Base-by-base conservation (phyloP, 2,888 invertebrate genomes). In the Drosophila melanocephala region DNA sequence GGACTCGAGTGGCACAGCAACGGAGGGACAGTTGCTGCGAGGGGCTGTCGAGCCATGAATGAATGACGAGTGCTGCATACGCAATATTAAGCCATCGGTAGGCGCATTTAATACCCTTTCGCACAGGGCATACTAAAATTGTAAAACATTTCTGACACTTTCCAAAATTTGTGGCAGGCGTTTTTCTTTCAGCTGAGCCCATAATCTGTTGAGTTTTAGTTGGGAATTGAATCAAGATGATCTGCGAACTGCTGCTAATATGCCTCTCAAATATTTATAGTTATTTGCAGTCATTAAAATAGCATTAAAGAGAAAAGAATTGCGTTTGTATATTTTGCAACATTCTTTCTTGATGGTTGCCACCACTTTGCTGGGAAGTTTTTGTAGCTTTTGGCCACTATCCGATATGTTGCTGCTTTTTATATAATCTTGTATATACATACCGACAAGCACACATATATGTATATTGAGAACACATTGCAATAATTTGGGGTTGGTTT, bases 41-140 rank as follows among this genome's bases (percentile, higher is more conserved):
- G 44, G 53, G 61, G 62, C 55, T 62, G 69, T 64, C 77, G 74
- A 65, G 84, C 75, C 67, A 76, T 88, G 87, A 87, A 86, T 87
- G 85, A 85, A 83, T 83, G 83, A 79, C 84, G 71, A 80, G 75
- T 77, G 66, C 53, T 79, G 89, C 85, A 85, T 75, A 85, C 85
- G 79, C 83, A 87, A 85, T 87, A 87, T 85, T 83, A 81, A 87
- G 83, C 77, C 87, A 89, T 89, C 72, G 85, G 60, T 55, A 58
- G 59, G 60, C 58, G 44, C 76, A 65, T 63, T 64, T 47, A 28
- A 19, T 60, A 14, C 44, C 51, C 33, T 55, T 32, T 5, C 12
- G 5, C 30, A 1, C 0, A 19, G 52, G 44, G 64, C 35, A 65
- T 62, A 52, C 56, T 47, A 9, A 16, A 26, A 26, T 9, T 47